Conservation (phyloP, 2,888 invertebrate species). For the Mylabris sibirica region DNA sequence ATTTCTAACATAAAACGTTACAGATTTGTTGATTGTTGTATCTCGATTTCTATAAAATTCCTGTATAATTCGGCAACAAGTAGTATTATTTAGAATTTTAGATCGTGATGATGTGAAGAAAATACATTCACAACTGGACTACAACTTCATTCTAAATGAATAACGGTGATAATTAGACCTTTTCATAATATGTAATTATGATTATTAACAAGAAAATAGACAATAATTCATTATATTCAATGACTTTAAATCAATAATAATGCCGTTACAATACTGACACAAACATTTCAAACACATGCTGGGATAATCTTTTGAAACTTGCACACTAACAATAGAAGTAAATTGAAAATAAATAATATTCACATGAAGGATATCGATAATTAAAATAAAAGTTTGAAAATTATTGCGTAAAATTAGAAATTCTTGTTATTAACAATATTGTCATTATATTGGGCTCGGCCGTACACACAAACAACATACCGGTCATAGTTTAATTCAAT, state of each 20-base stretch:
- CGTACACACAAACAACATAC: constrained; percentile 18
- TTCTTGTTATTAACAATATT: constrained; percentile 11
- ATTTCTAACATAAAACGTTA: neutral
- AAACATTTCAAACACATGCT: constrained; percentile 15
- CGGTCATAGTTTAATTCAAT: constrained; percentile 19
- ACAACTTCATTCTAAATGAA: neutral
- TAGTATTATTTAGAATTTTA: too few relatives aligned
- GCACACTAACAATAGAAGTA: neutral
- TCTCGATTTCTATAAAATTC: neutral
- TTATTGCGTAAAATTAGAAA: constrained; percentile 17
- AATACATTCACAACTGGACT: neutral
- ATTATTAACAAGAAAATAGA: neutral
- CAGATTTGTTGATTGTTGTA: neutral
- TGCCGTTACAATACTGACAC: constrained; percentile 24
- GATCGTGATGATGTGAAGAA: neutral
- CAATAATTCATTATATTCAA: neutral
- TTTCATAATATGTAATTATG: neutral
- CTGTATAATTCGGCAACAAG: too few relatives aligned
- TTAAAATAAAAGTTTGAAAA: neutral
- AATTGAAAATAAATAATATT: neutral
- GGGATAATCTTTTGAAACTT: constrained; percentile 12
- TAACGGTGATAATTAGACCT: neutral
- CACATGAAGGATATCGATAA: neutral
- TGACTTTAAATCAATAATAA: constrained; percentile 21
- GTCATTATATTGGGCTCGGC: constrained; percentile 20